A percentile compares a stretch with the other conserved stretches of the same genome.
These are phyloP conservation scores for Sycophila texana DNA, from an alignment of 2,888 invertebrate genomes.

Conservation along the genomic window DNA sequence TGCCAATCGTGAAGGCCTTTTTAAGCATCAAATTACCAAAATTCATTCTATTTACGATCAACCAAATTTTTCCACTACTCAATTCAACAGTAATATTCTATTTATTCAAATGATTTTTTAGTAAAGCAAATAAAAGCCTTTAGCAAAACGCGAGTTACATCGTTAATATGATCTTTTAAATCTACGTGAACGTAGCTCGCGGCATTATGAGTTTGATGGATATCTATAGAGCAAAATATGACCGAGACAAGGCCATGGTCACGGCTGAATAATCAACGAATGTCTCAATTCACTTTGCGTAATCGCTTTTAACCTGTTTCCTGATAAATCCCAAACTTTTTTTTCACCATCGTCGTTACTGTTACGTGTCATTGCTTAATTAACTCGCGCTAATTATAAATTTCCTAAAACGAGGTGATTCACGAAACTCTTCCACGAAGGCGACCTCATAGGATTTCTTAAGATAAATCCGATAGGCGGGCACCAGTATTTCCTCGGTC, in stretches of 20 bases:
- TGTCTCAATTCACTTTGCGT: conserved; percentile 59
- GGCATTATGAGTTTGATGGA: not conserved
- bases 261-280: conserved; percentile 63
- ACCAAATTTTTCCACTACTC: too few species aligned
- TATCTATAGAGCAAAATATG: conserved; percentile 47
- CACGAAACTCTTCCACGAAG: not conserved
- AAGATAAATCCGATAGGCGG: not conserved
- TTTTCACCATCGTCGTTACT: not conserved
- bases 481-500: not conserved
- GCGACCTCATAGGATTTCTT: not conserved
- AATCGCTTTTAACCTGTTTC: conserved; percentile 56
- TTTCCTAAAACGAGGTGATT: not conserved
- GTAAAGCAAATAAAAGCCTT: not conserved
- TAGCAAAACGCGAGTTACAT: not conserved
- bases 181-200: too few species aligned
- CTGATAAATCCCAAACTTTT: not conserved
- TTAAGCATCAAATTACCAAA: not conserved
- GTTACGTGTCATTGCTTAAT: not conserved
- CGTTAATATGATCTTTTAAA: not conserved
- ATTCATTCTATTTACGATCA: too few species aligned
- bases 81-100: too few species aligned
- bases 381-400: not conserved
- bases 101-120: not conserved
- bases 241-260: conserved; percentile 66
- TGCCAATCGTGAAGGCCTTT: not conserved